Conservation (phyloP, 2,113 vertebrate genomes). For the Ciconia stormi region DNA sequence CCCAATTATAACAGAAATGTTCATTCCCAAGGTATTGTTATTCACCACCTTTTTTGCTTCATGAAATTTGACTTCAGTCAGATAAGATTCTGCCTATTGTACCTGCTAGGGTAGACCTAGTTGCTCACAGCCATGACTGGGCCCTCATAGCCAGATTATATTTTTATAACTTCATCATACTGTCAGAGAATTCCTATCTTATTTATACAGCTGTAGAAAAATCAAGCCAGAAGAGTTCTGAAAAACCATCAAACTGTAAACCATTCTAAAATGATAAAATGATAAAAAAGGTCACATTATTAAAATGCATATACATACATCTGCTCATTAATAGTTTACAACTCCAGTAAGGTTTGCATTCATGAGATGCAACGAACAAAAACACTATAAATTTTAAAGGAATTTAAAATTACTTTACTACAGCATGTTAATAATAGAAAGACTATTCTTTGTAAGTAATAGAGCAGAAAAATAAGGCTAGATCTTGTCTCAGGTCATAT, state of each 20-base stretch:
- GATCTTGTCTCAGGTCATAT: conserved; percentile 16
- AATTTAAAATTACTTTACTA: conserved; percentile 13
- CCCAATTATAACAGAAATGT: not conserved
- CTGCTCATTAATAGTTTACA: not conserved
- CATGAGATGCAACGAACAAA: not conserved
- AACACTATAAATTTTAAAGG: not conserved
- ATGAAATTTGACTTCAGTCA: not conserved
- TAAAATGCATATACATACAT: not conserved
- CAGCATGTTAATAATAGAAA: conserved; percentile 1
- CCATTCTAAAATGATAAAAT: not conserved
- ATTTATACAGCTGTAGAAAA: conserved; percentile 14
- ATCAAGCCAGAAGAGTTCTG: not conserved
- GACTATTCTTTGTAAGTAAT: conserved; percentile 19
- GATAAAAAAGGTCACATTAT: not conserved
- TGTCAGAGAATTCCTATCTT: not conserved
- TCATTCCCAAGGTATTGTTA: not conserved
- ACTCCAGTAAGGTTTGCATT: not conserved
- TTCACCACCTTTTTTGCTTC: not conserved
- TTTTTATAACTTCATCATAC: not conserved
- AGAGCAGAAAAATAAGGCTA: conserved; percentile 40
- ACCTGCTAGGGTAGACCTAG: not conserved
- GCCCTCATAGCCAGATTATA: not conserved
- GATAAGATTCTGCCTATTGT: not conserved
- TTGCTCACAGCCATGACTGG: not conserved
- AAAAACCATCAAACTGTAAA: not conserved